Evolutionary conservation across 1,140 invertebrate species (phyloP).

Genomic region (Drusus annulatus): DNA sequence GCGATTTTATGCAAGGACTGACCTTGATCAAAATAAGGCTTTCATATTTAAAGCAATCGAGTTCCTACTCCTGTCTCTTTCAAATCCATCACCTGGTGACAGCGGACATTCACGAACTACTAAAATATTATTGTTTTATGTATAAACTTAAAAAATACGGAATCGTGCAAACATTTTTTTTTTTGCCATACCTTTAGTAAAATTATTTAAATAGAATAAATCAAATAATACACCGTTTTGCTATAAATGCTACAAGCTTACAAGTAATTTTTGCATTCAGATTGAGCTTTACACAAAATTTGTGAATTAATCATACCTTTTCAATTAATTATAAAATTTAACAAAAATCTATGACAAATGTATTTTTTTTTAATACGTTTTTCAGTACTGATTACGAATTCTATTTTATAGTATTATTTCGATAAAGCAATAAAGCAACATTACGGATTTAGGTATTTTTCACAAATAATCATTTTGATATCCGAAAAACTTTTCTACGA

Average conservation of each 20-base stretch:
- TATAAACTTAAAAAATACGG: too few species aligned
- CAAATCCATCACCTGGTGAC: neutral
- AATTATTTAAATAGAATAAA: too few species aligned
- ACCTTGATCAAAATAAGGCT: constrained; percentile 26
- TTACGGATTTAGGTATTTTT: neutral
- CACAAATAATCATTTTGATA: neutral
- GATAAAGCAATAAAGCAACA: neutral
- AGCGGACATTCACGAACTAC: too few species aligned
- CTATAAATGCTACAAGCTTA: neutral
- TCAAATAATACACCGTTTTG: too few species aligned
- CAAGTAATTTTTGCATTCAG: neutral
- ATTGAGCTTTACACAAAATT: constrained; percentile 2
- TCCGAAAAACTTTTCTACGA: neutral
- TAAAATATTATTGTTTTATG: too few species aligned
- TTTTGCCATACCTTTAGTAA: too few species aligned
- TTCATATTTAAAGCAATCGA: constrained; percentile 37
- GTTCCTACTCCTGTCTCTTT: constrained; percentile 5
- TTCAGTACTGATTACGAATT: neutral
- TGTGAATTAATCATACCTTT: neutral
- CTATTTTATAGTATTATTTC: neutral
- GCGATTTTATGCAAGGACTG: constrained; percentile 2
- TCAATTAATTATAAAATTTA: neutral
- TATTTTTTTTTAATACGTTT: neutral
- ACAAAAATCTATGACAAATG: constrained; percentile 3
- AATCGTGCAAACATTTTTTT: too few species aligned